Evolutionary conservation across 2,888 invertebrate species (phyloP), one percentile per base, ranked within the genome.

Genomic region (Malthinus flaveolus): DNA sequence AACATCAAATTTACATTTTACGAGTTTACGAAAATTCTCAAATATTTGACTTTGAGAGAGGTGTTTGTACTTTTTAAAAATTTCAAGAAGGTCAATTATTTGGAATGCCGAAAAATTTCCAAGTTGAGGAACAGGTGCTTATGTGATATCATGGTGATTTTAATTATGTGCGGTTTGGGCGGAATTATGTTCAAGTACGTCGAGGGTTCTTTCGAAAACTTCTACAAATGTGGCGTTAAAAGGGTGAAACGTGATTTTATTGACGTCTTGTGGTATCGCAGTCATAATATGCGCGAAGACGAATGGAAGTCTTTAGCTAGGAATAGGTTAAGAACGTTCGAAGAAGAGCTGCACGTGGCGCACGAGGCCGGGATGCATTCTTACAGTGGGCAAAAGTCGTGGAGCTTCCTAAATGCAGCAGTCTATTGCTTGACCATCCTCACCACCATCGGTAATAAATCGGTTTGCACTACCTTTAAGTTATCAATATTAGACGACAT

Each of bases 391-490:
- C 89, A 90, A 73, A 87, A 87, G 73, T 88, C 91, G 12, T 95
- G 94, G 93, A 92, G 88, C 71, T 94, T 94, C 76, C 83, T 93
- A 76, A 94, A 94, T 75, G 89, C 91, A 12, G 86, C 94, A 66
- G 85, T 93, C 59, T 95, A 91, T 80, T 91, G 91, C 75, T 81
- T 94, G 79, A 93, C 93, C 66, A 85, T 95, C 70, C 84, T 94
- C 71, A 91, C 94, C 50, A 94, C 93, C 45, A 93, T 95, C 80
- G 95, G 95, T 93, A 87, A 87, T n/a, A n/a, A n/a, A n/a, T n/a
- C n/a, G n/a, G n/a, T n/a, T n/a, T n/a, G n/a, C n/a, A n/a, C n/a
- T n/a, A n/a, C n/a, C n/a, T n/a, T n/a, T n/a, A n/a, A n/a, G n/a
- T n/a, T n/a, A n/a, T n/a, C n/a, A n/a, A n/a, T n/a, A n/a, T n/a